Evolutionary conservation across 2,797 vertebrate species (phyloP).

Genomic region (Loriculus beryllinus): DNA sequence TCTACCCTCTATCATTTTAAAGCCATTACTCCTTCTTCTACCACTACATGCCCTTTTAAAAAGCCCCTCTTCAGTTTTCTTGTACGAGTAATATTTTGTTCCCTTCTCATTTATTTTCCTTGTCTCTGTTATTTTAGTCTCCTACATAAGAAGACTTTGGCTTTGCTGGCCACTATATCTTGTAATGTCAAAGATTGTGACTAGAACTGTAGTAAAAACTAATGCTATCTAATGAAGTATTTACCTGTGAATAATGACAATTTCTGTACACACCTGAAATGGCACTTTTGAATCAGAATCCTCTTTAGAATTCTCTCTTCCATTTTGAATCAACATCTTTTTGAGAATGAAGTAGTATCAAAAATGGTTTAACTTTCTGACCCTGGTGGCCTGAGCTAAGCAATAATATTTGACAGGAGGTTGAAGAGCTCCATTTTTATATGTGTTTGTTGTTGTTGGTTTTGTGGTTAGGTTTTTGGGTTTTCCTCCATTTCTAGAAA

Average conservation of each 20-base stretch:
- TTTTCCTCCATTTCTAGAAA: neutral
- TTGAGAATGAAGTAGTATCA: neutral
- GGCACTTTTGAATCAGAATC: neutral
- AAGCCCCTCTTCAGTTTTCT: neutral
- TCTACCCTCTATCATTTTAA: neutral
- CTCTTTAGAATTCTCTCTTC: neutral
- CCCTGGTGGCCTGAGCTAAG: neutral
- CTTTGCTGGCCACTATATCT: neutral
- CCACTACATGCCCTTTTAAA: neutral
- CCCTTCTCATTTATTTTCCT: neutral
- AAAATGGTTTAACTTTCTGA: neutral
- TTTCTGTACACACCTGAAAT: neutral
- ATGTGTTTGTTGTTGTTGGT: no score
- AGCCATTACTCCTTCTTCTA: neutral
- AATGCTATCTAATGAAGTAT: neutral
- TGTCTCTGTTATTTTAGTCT: neutral
- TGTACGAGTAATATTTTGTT: neutral
- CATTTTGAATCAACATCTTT: neutral
- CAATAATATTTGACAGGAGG: neutral
- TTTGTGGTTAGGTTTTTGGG: neutral
- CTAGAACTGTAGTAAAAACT: neutral
- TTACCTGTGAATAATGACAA: neutral
- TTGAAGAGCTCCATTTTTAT: neutral
- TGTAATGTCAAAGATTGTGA: neutral
- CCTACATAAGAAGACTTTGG: neutral